Evolutionary conservation across 2,113 vertebrate species (phyloP).

Genomic region (Felis catus): DNA sequence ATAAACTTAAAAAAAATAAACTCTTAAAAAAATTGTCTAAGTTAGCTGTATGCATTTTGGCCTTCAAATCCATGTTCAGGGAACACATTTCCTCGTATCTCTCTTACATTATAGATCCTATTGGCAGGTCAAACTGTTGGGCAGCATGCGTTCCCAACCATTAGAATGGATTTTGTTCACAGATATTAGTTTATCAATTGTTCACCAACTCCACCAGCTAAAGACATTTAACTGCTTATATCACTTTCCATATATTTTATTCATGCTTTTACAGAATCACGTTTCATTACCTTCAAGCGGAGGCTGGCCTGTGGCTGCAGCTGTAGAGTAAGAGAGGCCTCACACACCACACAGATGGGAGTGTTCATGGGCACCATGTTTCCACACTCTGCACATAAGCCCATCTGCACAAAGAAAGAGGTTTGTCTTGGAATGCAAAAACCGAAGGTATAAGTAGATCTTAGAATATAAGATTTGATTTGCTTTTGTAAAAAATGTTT

Average conservation of each 20-base stretch:
- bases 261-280: not conserved
- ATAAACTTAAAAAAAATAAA: not conserved
- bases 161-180: not conserved
- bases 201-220: not conserved
- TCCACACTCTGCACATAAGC: conserved; percentile 88
- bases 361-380: conserved; percentile 89
- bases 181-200: not conserved
- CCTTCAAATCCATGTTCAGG: not conserved
- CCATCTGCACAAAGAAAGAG: conserved; percentile 83
- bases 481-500: not conserved
- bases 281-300: conserved; percentile 85
- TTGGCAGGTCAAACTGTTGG: not conserved
- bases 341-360: conserved; percentile 91
- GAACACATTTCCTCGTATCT: not conserved
- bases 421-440: conserved; percentile 17
- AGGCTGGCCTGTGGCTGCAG: conserved; percentile 84
- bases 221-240: not conserved
- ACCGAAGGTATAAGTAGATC: not conserved
- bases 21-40: not conserved
- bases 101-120: not conserved
- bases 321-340: conserved; percentile 86
- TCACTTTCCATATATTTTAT: not conserved
- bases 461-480: not conserved
- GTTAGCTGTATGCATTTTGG: not conserved
- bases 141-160: not conserved